Evolutionary conservation across 2,797 vertebrate species (phyloP).

Genomic region (Peromyscus nudipes): DNA sequence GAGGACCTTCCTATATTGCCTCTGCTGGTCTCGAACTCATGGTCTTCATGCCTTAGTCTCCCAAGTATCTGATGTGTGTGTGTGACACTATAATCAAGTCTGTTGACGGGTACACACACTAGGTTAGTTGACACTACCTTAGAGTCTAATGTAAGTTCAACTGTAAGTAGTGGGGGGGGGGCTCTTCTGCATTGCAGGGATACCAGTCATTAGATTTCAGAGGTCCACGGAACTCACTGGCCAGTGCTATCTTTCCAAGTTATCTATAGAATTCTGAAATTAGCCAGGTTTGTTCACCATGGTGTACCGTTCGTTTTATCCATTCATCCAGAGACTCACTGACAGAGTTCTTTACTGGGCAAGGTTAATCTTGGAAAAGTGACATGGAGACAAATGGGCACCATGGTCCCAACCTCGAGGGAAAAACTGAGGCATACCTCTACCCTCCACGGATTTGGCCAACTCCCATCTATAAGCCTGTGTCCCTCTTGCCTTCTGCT

Average conservation of each 20-base stretch:
- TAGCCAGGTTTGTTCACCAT: not conserved
- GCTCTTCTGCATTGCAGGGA: not conserved
- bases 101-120: not conserved
- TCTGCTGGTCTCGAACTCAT: not conserved
- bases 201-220: not conserved
- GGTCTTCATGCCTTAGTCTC: not conserved
- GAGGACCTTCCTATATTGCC: not conserved
- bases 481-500: constrained; percentile 33
- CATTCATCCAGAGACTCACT: constrained; percentile 3
- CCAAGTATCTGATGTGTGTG: not conserved
- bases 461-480: not conserved
- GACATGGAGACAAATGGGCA: not conserved
- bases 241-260: not conserved
- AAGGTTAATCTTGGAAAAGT: constrained; percentile 59
- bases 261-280: not conserved
- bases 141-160: not conserved
- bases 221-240: not conserved
- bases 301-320: not conserved
- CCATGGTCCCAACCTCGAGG: not conserved
- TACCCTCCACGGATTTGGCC: not conserved
- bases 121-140: not conserved
- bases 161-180: not conserved
- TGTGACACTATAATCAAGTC: too few species aligned
- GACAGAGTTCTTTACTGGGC: constrained; percentile 75
- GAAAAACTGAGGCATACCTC: constrained; percentile 3